A percentile compares a stretch with the other conserved stretches of the same genome.
Conservation (phyloP, 2,888 invertebrate species). For the Dryocosmus kuriphilus region DNA sequence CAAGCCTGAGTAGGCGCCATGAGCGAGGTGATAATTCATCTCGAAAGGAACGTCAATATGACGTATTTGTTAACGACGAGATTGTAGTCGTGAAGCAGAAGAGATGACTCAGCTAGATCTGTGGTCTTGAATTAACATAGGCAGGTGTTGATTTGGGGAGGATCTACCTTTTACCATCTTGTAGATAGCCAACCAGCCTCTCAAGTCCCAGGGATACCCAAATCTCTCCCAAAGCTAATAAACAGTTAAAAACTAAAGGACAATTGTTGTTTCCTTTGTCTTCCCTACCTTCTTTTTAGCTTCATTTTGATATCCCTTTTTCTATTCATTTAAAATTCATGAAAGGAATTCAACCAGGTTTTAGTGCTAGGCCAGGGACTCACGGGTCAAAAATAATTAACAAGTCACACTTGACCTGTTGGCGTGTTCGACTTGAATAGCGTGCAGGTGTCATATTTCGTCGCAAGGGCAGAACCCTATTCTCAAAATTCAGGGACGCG, state of each 20-base stretch:
- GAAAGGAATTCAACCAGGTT: background rate
- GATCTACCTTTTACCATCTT: constrained; percentile 42
- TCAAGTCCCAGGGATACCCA: background rate
- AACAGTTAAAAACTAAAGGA: background rate
- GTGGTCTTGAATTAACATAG: constrained; percentile 44
- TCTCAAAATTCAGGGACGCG: constrained; percentile 6
- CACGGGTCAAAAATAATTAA: constrained; percentile 1
- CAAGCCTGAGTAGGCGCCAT: background rate
- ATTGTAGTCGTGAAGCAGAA: constrained; percentile 46
- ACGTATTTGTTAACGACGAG: constrained; percentile 55
- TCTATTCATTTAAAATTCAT: constrained; percentile 42
- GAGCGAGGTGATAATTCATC: constrained; percentile 42
- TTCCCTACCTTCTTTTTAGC: background rate
- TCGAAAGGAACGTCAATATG: constrained; percentile 50
- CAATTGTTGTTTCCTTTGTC: constrained; percentile 7
- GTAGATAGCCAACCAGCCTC: constrained; percentile 24
- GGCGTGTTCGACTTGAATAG: constrained; percentile 23
- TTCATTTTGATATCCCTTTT: background rate
- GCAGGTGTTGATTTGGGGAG: constrained; percentile 59
- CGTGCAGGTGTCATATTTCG: constrained; percentile 34
- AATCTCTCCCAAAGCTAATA: constrained; percentile 2
- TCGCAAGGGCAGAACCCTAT: background rate
- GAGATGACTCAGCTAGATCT: constrained; percentile 52
- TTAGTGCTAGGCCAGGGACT: background rate
- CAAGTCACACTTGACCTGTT: constrained; percentile 24